phyloP scores from a whole-genome alignment of 2,888 invertebrate species.

The Calephelis perditalis region DNA sequence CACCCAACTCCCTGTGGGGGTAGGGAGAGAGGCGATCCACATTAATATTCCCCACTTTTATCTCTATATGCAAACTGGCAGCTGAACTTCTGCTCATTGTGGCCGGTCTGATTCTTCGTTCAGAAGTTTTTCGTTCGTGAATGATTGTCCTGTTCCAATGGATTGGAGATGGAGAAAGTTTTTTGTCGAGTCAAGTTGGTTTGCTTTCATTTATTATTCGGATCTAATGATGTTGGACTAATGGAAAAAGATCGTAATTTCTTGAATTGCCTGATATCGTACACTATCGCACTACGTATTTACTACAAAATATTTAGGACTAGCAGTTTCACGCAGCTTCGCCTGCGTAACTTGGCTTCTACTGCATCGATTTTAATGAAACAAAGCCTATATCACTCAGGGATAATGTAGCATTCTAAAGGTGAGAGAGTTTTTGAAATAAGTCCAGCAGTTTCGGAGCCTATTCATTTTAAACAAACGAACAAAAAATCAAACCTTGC shows the following conservation, averaged over 20 bases:
- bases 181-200: slow-evolving; percentile 35
- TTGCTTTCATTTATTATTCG: slow-evolving; percentile 14
- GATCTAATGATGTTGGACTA: slow-evolving; percentile 3
- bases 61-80: slow-evolving; percentile 79
- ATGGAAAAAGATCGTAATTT: neutral
- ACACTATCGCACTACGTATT: too few species aligned
- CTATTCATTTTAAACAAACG: too few species aligned
- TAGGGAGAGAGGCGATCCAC: slow-evolving; percentile 58
- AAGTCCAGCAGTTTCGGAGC: too few species aligned
- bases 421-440: too few species aligned
- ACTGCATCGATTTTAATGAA: too few species aligned
- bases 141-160: slow-evolving; percentile 76
- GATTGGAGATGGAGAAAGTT: slow-evolving; percentile 53
- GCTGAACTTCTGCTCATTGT: slow-evolving; percentile 73
- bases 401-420: too few species aligned
- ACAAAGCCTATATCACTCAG: too few species aligned
- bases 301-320: too few species aligned
- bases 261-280: neutral
- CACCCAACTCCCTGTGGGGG: slow-evolving; percentile 30
- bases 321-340: too few species aligned
- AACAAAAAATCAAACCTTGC: too few species aligned
- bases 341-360: too few species aligned
- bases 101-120: slow-evolving; percentile 65
- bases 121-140: slow-evolving; percentile 54
- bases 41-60: slow-evolving; percentile 79